A percentile compares a stretch with the other conserved stretches of the same genome.
These are phyloP conservation scores for Palaemon carinicauda DNA, from an alignment of 1,140 invertebrate species.

Conservation along the genomic window DNA sequence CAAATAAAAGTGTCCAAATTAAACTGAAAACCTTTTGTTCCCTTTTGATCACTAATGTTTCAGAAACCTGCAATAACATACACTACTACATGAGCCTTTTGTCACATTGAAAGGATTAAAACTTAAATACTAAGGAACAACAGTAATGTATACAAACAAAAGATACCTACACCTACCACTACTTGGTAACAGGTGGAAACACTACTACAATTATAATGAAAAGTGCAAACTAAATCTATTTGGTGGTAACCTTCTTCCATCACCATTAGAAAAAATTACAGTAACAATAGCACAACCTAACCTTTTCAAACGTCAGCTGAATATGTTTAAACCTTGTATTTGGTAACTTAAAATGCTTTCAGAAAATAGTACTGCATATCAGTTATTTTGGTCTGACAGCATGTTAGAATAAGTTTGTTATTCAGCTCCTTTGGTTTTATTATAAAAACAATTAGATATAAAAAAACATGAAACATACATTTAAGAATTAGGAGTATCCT, in stretches of 20 bases:
- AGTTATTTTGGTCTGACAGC: not conserved
- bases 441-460: too few species aligned
- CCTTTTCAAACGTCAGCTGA: conserved; percentile 20
- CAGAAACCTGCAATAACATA: too few species aligned
- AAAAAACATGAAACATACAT: too few species aligned
- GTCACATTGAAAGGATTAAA: not conserved
- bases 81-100: too few species aligned
- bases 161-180: conserved; percentile 29
- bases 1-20: too few species aligned
- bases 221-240: conserved; percentile 44
- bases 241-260: conserved; percentile 50
- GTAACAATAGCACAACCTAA: conserved; percentile 43
- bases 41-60: too few species aligned
- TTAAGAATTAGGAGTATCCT: too few species aligned
- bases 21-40: too few species aligned
- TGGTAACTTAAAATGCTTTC: conserved; percentile 43
- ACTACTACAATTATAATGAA: not conserved
- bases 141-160: not conserved
- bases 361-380: conserved; percentile 23
- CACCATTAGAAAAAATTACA: conserved; percentile 1
- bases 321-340: conserved; percentile 36
- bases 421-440: too few species aligned
- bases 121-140: not conserved
- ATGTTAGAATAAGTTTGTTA: not conserved
- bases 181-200: conserved; percentile 47